Evolutionary conservation across 2,888 invertebrate genomes (phyloP).

Genomic region (Leptinotarsa juncta): DNA sequence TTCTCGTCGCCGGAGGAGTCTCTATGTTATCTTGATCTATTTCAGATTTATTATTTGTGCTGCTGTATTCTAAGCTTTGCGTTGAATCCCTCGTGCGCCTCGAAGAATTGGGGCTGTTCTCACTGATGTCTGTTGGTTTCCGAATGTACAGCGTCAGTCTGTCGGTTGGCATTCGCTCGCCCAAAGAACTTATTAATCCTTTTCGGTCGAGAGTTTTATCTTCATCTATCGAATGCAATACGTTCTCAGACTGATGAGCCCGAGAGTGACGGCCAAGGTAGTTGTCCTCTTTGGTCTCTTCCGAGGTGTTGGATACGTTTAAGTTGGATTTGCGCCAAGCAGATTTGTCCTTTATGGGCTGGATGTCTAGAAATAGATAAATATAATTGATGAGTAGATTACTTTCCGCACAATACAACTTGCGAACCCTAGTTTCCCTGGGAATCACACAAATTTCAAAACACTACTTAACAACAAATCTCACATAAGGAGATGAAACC

Average conservation of each 20-base stretch:
- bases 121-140: constrained; percentile 60
- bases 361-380: constrained; percentile 69
- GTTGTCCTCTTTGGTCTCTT: constrained; percentile 75
- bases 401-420: too few species aligned
- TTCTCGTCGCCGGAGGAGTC: constrained; percentile 85
- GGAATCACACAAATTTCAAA: too few species aligned
- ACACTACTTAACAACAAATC: too few species aligned
- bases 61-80: constrained; percentile 45
- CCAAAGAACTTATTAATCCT: constrained; percentile 70
- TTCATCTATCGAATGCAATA: constrained; percentile 68
- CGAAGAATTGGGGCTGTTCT: constrained; percentile 32
- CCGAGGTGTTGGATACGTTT: constrained; percentile 73
- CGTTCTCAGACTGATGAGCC: constrained; percentile 39
- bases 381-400: too few species aligned
- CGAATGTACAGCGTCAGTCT: constrained; percentile 72
- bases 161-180: constrained; percentile 68
- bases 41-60: constrained; percentile 75
- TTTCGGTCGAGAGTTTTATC: constrained; percentile 67
- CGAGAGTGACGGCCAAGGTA: constrained; percentile 71
- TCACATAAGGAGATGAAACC: too few species aligned
- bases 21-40: constrained; percentile 93
- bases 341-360: constrained; percentile 81
- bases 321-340: constrained; percentile 80
- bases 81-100: constrained; percentile 48
- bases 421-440: too few species aligned